Base-by-base conservation (phyloP, 2,888 invertebrate genomes). In the Tipula confusa region DNA sequence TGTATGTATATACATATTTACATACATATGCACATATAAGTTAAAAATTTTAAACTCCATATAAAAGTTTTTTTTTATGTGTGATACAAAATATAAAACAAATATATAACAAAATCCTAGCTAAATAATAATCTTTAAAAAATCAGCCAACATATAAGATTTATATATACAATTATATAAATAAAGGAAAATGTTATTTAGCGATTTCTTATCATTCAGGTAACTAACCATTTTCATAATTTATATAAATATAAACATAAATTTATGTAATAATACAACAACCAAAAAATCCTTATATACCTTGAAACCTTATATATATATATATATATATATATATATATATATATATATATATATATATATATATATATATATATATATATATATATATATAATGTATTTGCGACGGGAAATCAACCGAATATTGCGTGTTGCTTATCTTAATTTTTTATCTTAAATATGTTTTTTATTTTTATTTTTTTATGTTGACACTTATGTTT, bases 401-500 rank as follows among this genome's bases (percentile, higher is more conserved):
- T n/a, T 48, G 48, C 48, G 48, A 48, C 48, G 48, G 48, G 48
- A 48, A 48, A 24, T 7, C 48, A 48, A 48, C 48, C 48, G 24
- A 48, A 43, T 48, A 43, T 83, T 80, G 83, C 83, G 83, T 83
- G 83, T 83, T 38, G 24, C 33, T 80, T 83, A 83, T 83, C 83
- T 83, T 38, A 36, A 83, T 38, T 38, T 80, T 83, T 83, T 80
- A 83, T 83, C 83, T 83, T 79, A 80, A 80, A 83, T 80, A 83
- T 83, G 80, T 80, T 83, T 80, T 83, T n/a, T n/a, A n/a, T n/a
- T n/a, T n/a, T n/a, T n/a, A n/a, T n/a, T n/a, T 43, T 33, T 83
- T 83, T 80, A 38, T 83, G 83, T 83, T 83, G 80, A 80, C 83
- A 83, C 83, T 83, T 83, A 38, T 80, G 80, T 83, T 83, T 83